Evolutionary conservation across 2,113 vertebrate genomes (phyloP).

Genomic region (Odobenus rosmarus): DNA sequence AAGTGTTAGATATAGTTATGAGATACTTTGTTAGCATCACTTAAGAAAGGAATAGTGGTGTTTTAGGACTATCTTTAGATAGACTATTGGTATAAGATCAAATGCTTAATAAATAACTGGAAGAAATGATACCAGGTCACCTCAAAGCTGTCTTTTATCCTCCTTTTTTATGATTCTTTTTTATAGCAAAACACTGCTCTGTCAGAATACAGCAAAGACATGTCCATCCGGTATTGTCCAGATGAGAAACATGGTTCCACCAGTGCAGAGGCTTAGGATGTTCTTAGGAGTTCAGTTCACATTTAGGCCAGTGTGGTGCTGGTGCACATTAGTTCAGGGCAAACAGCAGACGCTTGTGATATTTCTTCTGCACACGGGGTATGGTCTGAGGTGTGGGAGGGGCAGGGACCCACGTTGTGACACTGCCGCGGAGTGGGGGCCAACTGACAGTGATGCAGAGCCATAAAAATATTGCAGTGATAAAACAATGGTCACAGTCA

Average conservation of each 20-base stretch:
- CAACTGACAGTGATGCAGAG: too few relatives aligned
- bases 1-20: not conserved
- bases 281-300: not conserved
- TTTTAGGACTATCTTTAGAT: not conserved
- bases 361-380: not conserved
- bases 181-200: not conserved
- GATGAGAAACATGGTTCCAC: not conserved
- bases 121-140: not conserved
- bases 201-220: not conserved
- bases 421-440: not conserved
- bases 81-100: not conserved
- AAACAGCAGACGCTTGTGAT: not conserved
- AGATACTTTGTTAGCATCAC: not conserved
- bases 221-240: not conserved
- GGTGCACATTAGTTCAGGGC: accelerated
- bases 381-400: not conserved
- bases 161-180: not conserved
- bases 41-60: not conserved
- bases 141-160: not conserved
- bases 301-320: not conserved
- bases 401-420: too few relatives aligned
- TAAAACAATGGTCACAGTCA: not conserved
- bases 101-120: not conserved
- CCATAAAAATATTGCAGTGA: not conserved
- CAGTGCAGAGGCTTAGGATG: not conserved